Base-by-base conservation (phyloP, 2,113 vertebrate species). In the Pterocles burchelli region DNA sequence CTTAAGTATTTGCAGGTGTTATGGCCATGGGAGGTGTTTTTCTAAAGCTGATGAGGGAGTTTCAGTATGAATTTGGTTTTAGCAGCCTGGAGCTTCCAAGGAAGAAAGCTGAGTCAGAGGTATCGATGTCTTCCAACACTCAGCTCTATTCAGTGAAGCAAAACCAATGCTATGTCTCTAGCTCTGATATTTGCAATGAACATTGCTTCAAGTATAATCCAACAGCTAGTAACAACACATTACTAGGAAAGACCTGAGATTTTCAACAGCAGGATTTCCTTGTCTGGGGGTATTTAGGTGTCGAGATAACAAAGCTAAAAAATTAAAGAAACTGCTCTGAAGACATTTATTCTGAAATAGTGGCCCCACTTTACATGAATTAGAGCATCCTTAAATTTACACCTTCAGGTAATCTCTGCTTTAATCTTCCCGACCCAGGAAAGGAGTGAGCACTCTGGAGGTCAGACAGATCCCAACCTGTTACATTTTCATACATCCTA, bases 41-140 rank as follows among this genome's bases (percentile, higher is more conserved):
- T 63, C 46, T 59, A 43, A 58, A 17, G 3, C 49, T 10, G 36
- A 34, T 11, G 55, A 73, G 63, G 71, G 38, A 82, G 59, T 74
- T 76, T 34, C 71, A 46, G 14, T 4, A 48, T 4, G 10, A 24
- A 33, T 29, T 59, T 18, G 43, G 62, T 58, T 85, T 77, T 45
- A 63, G 49, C 79, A 90, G 78, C 68, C 67, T 67, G 72, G 18
- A 79, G 72, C 55, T 90, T 80, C 72, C 63, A 63, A 66, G 70
- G 17, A 72, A 83, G 78, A 76, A 76, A 77, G 93, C 91, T 70
- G 89, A 93, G 90, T 92, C 95, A 96, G 75, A 93, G 43, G 29
- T 2, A 52, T 22, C 1, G 2, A 36, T 16, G 36, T 28, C 54
- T 85, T 74, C 77, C 41, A 24, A 58, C 4, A 5, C 51, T 51